Evolutionary conservation across 2,888 invertebrate genomes (phyloP).

Genomic region (Pammene aurita): DNA sequence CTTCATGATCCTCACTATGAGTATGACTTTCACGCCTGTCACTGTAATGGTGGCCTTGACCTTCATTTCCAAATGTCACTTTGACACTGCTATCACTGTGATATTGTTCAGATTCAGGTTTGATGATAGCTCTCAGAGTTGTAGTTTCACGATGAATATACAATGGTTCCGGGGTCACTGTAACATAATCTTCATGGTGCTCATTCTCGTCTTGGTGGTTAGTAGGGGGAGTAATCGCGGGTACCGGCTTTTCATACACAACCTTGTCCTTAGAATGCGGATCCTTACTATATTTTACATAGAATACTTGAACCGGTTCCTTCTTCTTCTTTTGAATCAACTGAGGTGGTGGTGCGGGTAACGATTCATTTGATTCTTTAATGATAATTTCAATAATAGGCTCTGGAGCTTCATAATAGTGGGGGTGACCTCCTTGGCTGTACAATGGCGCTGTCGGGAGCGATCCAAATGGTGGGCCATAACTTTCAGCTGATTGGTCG

Average conservation of each 20-base stretch:
- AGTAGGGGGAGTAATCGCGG: constrained; percentile 88
- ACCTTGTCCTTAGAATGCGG: constrained; percentile 88
- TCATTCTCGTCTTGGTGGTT: constrained; percentile 84
- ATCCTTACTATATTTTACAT: constrained; percentile 95
- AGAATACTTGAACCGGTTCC: constrained; percentile 95
- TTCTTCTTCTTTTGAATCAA: constrained; percentile 83
- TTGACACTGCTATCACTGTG: constrained; percentile 91
- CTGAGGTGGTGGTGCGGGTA: constrained; percentile 86
- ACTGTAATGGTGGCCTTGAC: constrained; percentile 75
- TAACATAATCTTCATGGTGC: constrained; percentile 82
- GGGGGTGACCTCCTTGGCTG: constrained; percentile 74
- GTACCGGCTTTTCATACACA: constrained; percentile 90
- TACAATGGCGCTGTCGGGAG: constrained; percentile 78
- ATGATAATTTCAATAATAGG: constrained; percentile 97
- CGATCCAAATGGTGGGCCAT: constrained; percentile 75
- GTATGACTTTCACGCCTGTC: constrained; percentile 65
- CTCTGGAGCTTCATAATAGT: constrained; percentile 90
- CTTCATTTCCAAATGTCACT: constrained; percentile 90
- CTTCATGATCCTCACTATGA: constrained; percentile 79
- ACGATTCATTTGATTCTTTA: constrained; percentile 92
- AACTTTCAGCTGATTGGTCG: constrained; percentile 76
- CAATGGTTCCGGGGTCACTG: constrained; percentile 79
- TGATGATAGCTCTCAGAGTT: constrained; percentile 91
- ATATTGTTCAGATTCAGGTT: constrained; percentile 92
- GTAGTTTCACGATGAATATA: constrained; percentile 87